A percentile compares a stretch with the other conserved stretches of the same genome.
Evolutionary conservation across 2,113 vertebrate species (phyloP).

Genomic region (Pipa parva): DNA sequence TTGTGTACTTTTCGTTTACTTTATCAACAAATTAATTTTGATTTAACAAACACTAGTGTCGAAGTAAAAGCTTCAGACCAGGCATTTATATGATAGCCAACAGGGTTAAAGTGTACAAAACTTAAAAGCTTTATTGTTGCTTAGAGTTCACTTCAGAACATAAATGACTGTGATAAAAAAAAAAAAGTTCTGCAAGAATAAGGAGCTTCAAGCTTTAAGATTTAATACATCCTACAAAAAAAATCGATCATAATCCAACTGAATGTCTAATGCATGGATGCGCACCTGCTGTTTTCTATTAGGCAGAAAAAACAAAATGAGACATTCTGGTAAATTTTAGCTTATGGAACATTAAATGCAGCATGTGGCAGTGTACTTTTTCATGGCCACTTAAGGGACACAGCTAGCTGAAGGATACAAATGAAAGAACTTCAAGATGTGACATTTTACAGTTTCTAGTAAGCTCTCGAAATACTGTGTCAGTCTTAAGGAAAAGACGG

Average conservation of each 20-base stretch:
- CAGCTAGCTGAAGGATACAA: constrained; percentile 5
- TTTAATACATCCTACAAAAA: neutral
- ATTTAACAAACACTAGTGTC: too few species aligned
- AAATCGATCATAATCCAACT: constrained; percentile 25
- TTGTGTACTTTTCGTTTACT: too few species aligned
- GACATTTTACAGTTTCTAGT: too few species aligned
- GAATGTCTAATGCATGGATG: neutral
- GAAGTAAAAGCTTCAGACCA: too few species aligned
- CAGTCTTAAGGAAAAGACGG: too few species aligned
- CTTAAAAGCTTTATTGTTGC: too few species aligned
- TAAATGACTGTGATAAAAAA: neutral
- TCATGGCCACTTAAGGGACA: constrained; percentile 13
- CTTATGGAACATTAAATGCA: constrained; percentile 14
- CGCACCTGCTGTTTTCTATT: constrained; percentile 11
- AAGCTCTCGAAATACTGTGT: too few species aligned
- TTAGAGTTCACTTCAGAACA: too few species aligned
- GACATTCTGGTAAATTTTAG: constrained; percentile 9
- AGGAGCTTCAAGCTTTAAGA: neutral
- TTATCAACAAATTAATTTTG: too few species aligned
- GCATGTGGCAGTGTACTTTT: constrained; percentile 1
- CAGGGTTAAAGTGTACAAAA: too few species aligned
- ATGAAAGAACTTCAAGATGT: neutral
- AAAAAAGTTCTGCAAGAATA: neutral
- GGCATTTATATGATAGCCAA: too few species aligned
- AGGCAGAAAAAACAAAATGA: constrained; percentile 8